These are phyloP conservation scores for Willisornis vidua DNA, from an alignment of 2,113 vertebrate genomes.

Conservation along the genomic window DNA sequence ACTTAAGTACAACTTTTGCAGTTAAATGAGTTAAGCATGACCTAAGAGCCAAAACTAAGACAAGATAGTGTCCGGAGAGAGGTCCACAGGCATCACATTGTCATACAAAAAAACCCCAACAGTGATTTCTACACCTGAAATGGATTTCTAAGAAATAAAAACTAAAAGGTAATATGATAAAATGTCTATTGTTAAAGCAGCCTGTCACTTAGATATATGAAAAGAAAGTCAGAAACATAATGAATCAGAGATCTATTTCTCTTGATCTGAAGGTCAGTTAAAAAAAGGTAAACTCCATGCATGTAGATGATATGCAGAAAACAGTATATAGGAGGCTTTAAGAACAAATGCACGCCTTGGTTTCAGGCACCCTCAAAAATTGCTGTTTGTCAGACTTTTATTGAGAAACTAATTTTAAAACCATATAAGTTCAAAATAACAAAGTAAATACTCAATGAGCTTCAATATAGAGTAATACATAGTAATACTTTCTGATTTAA, in stretches of 20 bases:
- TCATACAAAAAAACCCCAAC: background rate
- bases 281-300: background rate
- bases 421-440: background rate
- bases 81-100: background rate
- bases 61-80: background rate
- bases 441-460: background rate
- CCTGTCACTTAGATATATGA: background rate
- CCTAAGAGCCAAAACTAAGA: background rate
- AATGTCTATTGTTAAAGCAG: background rate
- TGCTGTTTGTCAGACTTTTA: background rate
- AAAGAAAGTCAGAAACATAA: background rate
- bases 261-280: background rate
- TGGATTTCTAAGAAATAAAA: slow-evolving; percentile 11
- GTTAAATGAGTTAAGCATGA: background rate
- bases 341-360: background rate
- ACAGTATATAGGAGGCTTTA: background rate
- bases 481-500: slow-evolving; percentile 24
- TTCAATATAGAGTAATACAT: slow-evolving; percentile 22
- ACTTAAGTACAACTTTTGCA: background rate
- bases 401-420: background rate
- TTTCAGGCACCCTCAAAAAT: background rate
- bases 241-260: background rate
- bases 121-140: background rate
- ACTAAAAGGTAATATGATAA: background rate
- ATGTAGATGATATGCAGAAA: background rate